phyloP scores from a whole-genome alignment of 2,113 vertebrate genomes.

The Alexandromys fortis region DNA sequence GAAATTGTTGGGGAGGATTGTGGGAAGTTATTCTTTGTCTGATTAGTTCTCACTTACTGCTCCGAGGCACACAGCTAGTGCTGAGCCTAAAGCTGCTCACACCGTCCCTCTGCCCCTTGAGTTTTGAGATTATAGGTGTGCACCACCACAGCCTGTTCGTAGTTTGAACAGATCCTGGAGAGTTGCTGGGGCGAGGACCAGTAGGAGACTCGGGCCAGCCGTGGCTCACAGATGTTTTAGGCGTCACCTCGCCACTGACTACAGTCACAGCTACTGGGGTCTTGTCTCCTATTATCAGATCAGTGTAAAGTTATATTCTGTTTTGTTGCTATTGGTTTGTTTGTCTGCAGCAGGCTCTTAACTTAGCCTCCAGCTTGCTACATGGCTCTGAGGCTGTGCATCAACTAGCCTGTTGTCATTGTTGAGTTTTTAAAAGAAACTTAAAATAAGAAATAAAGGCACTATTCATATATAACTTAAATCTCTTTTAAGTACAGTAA shows the following conservation, averaged over 20 bases:
- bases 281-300: neutral
- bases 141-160: neutral
- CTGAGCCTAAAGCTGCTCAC: neutral
- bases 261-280: neutral
- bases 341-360: neutral
- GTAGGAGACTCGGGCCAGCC: neutral
- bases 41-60: neutral
- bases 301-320: neutral
- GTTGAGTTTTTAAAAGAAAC: conserved; percentile 34
- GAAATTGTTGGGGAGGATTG: neutral
- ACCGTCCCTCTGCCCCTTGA: neutral
- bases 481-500: neutral
- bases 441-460: neutral
- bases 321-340: neutral
- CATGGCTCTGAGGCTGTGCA: neutral
- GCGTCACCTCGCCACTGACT: neutral
- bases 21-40: neutral
- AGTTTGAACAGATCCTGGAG: conserved; percentile 27
- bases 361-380: neutral
- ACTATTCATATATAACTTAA: neutral
- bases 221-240: neutral
- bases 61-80: neutral
- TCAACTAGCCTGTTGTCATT: neutral
- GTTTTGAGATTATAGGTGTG: neutral
- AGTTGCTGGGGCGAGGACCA: neutral